Base-by-base conservation (phyloP, 2,797 vertebrate species). In the Mastacembelus armatus region DNA sequence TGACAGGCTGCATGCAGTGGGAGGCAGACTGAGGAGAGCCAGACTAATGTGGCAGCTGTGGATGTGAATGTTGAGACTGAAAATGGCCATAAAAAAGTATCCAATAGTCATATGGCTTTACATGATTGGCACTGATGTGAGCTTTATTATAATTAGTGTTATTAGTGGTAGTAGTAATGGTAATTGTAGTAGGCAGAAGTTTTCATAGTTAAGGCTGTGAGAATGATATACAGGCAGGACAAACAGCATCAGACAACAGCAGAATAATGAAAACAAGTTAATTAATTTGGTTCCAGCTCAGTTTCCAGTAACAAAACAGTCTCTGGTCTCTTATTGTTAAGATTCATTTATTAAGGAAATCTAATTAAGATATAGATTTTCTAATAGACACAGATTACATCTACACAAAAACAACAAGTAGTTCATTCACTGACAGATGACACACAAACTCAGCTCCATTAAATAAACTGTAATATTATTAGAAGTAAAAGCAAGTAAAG, bases 1-100 rank as follows among this genome's bases (percentile, higher is more conserved):
- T 70, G 80, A 85, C 85, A 74, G 49, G 43, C 75, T 56, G 67
- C 64, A 40, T 69, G 61, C 72, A 58, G 78, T 30, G 55, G 65
- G 81, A 77, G 84, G 80, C 50, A 45, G 54, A 45, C 47, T 15
- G 75, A 75, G 65, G 38, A 43, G 57, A 62, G 33, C n/a, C 40
- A 30, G 54, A 57, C 74, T 80, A 74, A 80, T 72, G 58, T 71
- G 66, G 70, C 73, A 71, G 77, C 65, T 47, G 30, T 30, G 63
- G 66, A 66, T 29, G 54, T 30, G 38, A 72, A 52, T 55, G 69
- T 50, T 43, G 62, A 62, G 33, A n/a, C n/a, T n/a, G 45, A 44
- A 61, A 69, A 35, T 63, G n/a, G n/a, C n/a, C 54, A 63, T 48
- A 54, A 30, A 63, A 64, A 77, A 65, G 8, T 16, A n/a, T 18